Conservation (phyloP, 2,888 invertebrate species). For the Caenorhabditis doughertyi region DNA sequence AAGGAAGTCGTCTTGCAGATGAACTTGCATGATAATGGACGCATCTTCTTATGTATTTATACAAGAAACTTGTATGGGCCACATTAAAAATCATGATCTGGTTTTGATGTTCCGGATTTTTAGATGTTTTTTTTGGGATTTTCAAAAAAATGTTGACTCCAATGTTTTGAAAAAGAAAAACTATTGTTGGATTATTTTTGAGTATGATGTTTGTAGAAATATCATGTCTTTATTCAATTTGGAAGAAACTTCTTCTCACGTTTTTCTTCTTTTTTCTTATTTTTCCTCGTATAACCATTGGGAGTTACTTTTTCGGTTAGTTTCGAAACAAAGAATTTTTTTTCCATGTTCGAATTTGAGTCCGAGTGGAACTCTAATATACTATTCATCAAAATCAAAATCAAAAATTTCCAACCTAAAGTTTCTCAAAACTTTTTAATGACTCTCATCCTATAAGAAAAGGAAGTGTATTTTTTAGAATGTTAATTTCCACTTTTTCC, state of each 20-base stretch:
- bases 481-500: conserved; percentile 22
- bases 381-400: too few relatives aligned
- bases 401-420: not conserved
- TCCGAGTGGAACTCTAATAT: too few relatives aligned
- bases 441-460: conserved; percentile 9
- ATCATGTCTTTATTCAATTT: conserved; percentile 42
- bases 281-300: not conserved
- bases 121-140: conserved; percentile 1
- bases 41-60: conserved; percentile 36
- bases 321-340: too few relatives aligned
- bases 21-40: conserved; percentile 40
- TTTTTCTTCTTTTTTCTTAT: conserved; percentile 5
- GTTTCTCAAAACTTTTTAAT: too few relatives aligned
- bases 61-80: conserved; percentile 42
- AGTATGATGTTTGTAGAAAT: conserved; percentile 38
- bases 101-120: conserved; percentile 2
- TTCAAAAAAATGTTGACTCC: not conserved
- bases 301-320: conserved; percentile 3
- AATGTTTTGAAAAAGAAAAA: not conserved
- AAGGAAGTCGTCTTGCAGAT: conserved; percentile 7
- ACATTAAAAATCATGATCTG: conserved; percentile 20
- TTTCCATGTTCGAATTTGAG: too few relatives aligned
- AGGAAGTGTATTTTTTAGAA: conserved; percentile 22
- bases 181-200: not conserved
- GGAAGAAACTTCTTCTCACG: conserved; percentile 35